Conservation (phyloP, 2,888 invertebrate genomes). For the Ichneumoninae sp. region DNA sequence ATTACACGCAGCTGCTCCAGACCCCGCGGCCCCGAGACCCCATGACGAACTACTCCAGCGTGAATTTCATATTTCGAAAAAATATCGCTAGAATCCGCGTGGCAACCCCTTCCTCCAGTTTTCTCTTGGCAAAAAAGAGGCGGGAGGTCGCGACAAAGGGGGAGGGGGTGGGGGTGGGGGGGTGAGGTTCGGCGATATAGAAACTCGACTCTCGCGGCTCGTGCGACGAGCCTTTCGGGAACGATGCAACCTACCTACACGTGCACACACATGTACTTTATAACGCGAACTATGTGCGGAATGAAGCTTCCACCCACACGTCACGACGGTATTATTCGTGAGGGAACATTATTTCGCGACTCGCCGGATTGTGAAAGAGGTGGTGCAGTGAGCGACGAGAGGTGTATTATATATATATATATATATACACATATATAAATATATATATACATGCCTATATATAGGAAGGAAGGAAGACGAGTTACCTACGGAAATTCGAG, state of each 20-base stretch:
- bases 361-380: constrained; percentile 21
- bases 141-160: no score
- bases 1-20: constrained; percentile 78
- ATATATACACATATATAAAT: neutral
- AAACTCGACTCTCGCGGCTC: constrained; percentile 2
- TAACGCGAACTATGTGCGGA: neutral
- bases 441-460: neutral
- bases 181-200: neutral
- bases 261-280: neutral
- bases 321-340: constrained; percentile 6
- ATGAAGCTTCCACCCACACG: constrained; percentile 7
- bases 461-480: constrained; percentile 29
- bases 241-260: neutral
- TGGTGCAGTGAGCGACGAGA: constrained; percentile 15
- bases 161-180: no score
- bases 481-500: constrained; percentile 28
- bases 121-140: neutral
- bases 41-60: constrained; percentile 75
- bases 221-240: neutral
- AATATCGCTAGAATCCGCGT: constrained; percentile 70
- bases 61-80: constrained; percentile 78
- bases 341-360: constrained; percentile 31
- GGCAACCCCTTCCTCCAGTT: constrained; percentile 7
- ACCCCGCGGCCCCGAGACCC: constrained; percentile 54
- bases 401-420: neutral